Percentiles rank a stretch among this genome's conserved stretches.
phyloP scores from a whole-genome alignment of 2,113 vertebrate species.

The Vulpes vulpes region DNA sequence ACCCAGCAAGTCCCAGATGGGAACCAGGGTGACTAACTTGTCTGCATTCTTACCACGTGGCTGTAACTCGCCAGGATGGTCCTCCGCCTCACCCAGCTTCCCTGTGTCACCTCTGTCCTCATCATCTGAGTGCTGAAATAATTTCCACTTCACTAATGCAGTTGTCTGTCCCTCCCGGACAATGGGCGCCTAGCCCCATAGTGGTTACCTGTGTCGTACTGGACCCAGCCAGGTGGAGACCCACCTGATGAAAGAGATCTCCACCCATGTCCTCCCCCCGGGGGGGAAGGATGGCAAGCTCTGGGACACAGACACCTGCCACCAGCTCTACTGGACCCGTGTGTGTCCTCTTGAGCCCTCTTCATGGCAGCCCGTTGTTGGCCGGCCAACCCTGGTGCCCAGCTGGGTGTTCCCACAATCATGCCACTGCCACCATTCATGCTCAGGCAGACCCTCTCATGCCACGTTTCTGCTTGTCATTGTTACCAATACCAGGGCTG shows the following conservation, averaged over 20 bases:
- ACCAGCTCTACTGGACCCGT: neutral
- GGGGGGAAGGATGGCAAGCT: neutral
- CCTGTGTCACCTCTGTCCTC: neutral
- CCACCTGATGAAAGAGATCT: neutral
- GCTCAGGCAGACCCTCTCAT: neutral
- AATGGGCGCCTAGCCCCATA: neutral
- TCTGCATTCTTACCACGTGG: rapidly evolving
- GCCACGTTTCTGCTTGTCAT: neutral
- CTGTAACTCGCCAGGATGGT: neutral
- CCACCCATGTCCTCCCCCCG: neutral
- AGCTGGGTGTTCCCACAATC: no score
- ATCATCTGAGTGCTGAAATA: neutral
- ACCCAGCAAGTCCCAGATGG: neutral
- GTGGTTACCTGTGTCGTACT: neutral
- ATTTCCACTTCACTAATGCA: neutral
- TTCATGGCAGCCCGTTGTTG: neutral
- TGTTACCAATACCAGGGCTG: neutral
- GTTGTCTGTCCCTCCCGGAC: neutral
- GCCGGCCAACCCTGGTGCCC: no score
- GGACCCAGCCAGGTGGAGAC: neutral
- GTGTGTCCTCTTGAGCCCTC: no score
- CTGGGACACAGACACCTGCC: neutral
- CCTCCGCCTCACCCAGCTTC: neutral
- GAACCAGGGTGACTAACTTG: neutral
- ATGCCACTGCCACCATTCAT: neutral